Evolutionary conservation across 2,888 invertebrate species (phyloP).

Genomic region (Scaptomyza cyrtandrae): DNA sequence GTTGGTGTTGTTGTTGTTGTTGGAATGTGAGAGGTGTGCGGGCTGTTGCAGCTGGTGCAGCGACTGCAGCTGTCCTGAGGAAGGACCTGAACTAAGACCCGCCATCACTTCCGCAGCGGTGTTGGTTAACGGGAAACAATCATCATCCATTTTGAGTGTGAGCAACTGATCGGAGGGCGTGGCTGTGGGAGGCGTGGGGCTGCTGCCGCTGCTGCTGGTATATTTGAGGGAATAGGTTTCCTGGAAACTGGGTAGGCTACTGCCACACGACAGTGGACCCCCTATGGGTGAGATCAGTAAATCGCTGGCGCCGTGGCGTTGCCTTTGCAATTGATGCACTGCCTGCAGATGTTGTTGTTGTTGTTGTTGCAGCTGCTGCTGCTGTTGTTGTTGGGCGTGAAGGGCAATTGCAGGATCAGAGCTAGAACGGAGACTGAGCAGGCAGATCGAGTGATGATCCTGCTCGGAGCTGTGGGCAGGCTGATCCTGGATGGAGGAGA

Average conservation of each 20-base stretch:
- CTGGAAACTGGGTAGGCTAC: constrained; percentile 93
- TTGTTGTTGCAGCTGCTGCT: constrained; percentile 74
- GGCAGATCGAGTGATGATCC: constrained; percentile 76
- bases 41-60: constrained; percentile 40
- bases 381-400: constrained; percentile 80
- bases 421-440: constrained; percentile 83
- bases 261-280: constrained; percentile 84
- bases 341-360: constrained; percentile 63
- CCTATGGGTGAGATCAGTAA: constrained; percentile 75
- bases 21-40: constrained; percentile 44
- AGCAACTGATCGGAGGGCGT: constrained; percentile 83
- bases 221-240: constrained; percentile 93
- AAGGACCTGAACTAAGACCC: constrained; percentile 52
- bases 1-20: constrained; percentile 40
- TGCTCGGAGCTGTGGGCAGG: constrained; percentile 58
- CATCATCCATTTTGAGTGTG: constrained; percentile 94
- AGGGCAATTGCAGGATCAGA: constrained; percentile 84
- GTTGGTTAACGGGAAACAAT: constrained; percentile 89
- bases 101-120: constrained; percentile 68
- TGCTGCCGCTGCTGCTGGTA: constrained; percentile 84
- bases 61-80: constrained; percentile 62
- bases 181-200: constrained; percentile 58
- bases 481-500: constrained; percentile 83
- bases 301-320: constrained; percentile 49
- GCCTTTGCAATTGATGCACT: constrained; percentile 43